phyloP scores from a whole-genome alignment of 2,888 invertebrate species.

The Calameuta filiformis region DNA sequence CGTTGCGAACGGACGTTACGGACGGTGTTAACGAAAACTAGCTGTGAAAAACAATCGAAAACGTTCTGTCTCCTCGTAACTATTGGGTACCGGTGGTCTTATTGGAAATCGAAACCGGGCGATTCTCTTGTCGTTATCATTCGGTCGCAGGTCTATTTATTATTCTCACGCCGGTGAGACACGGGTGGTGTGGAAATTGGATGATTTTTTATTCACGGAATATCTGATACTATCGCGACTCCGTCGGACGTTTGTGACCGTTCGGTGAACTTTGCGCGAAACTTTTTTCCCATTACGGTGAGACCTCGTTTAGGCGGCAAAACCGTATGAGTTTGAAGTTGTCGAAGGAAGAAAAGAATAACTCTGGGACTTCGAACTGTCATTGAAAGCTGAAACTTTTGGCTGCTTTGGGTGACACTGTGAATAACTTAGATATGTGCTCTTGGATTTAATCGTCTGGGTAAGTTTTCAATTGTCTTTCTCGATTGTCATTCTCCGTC shows the following conservation, averaged over 20 bases:
- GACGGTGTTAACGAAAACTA: not conserved
- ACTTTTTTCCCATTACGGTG: no score
- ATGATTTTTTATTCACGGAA: not conserved
- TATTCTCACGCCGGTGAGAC: not conserved
- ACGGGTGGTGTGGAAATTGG: not conserved
- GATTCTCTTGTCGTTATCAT: not conserved
- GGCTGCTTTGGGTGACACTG: not conserved
- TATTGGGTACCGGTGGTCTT: not conserved
- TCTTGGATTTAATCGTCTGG: not conserved
- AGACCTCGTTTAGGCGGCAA: not conserved
- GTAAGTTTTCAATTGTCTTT: not conserved
- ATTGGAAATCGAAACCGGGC: not conserved
- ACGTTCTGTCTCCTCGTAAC: not conserved
- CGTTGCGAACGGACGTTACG: constrained; percentile 13
- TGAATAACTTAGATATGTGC: not conserved
- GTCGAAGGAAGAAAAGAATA: no score
- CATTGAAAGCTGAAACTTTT: not conserved
- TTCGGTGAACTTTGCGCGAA: not conserved
- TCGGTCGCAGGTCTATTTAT: not conserved
- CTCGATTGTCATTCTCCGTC: not conserved
- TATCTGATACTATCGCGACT: not conserved
- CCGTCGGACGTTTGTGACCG: not conserved
- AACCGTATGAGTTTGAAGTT: no score
- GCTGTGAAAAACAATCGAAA: not conserved
- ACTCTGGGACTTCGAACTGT: not conserved